Evolutionary conservation across 2,797 vertebrate genomes (phyloP).

Genomic region (Catostomus latipinnis): DNA sequence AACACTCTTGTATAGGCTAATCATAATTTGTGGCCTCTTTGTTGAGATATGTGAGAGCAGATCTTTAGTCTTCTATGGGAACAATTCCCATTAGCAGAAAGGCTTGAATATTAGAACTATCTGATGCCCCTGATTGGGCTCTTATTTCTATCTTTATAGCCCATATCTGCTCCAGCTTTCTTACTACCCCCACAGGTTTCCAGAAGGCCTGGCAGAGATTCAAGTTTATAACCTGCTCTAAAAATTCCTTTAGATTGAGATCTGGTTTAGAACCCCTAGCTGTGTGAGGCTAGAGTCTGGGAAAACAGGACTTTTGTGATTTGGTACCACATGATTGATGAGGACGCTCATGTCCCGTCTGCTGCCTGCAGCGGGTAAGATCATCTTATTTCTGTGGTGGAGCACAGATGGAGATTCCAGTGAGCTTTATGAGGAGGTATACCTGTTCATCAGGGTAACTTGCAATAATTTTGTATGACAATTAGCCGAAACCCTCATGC

Average conservation of each 20-base stretch:
- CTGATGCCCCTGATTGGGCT: background rate
- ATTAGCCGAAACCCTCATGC: background rate
- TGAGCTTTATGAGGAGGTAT: background rate
- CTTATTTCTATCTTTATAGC: constrained; percentile 33
- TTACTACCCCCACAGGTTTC: constrained; percentile 24
- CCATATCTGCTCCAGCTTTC: constrained; percentile 27
- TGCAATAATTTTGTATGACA: background rate
- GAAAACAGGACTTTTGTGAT: constrained; percentile 25
- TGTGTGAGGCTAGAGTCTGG: constrained; percentile 33
- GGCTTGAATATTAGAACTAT: background rate
- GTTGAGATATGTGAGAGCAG: background rate
- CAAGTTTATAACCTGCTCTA: constrained; percentile 45
- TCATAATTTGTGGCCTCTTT: background rate
- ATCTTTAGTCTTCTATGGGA: constrained; percentile 21
- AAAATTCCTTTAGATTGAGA: constrained; percentile 43
- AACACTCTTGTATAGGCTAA: background rate
- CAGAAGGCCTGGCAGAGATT: constrained; percentile 38
- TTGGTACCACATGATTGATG: constrained; percentile 36
- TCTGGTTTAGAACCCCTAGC: constrained; percentile 28
- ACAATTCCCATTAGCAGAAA: constrained; percentile 24
- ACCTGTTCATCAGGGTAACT: constrained; percentile 11
- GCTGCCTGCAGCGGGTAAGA: constrained; percentile 26
- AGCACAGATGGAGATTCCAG: constrained; percentile 14
- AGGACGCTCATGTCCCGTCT: constrained; percentile 6
- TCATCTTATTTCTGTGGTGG: constrained; percentile 29